Conservation (phyloP, 2,797 vertebrate genomes). For the Orestias chungarensis region DNA sequence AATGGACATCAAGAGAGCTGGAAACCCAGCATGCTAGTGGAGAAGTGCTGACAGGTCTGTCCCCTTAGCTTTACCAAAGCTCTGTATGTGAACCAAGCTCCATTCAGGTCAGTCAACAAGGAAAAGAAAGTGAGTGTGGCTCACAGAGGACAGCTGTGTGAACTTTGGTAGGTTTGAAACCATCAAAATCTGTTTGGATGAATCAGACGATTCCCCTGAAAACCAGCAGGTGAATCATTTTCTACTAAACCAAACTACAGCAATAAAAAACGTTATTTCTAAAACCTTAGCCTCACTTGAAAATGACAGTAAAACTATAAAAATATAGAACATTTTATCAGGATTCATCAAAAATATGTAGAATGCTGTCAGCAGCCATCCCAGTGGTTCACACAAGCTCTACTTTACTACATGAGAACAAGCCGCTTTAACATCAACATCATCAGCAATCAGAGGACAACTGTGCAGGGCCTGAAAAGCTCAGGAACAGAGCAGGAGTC, state of each 20-base stretch:
- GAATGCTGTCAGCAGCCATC: conserved; percentile 8
- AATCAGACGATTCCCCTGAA: too few relatives aligned
- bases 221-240: background rate
- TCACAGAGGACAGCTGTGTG: background rate
- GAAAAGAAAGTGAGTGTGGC: conserved; percentile 7
- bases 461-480: background rate
- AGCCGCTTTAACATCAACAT: background rate
- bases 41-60: conserved; percentile 79
- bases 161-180: background rate
- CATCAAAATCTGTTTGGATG: background rate
- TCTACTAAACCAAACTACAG: background rate
- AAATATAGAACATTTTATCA: too few relatives aligned
- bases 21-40: conserved; percentile 46
- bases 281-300: background rate
- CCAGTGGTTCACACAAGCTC: background rate
- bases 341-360: too few relatives aligned
- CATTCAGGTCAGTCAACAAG: conserved; percentile 38
- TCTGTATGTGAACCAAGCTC: conserved; percentile 37
- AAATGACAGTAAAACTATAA: too few relatives aligned
- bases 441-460: background rate
- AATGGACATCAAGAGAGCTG: conserved; percentile 53
- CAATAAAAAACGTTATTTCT: background rate
- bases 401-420: background rate
- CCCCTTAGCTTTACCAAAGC: conserved; percentile 64
- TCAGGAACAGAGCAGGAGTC: background rate